Base-by-base conservation (phyloP, 2,888 invertebrate genomes). In the Drosophila phalerata region DNA sequence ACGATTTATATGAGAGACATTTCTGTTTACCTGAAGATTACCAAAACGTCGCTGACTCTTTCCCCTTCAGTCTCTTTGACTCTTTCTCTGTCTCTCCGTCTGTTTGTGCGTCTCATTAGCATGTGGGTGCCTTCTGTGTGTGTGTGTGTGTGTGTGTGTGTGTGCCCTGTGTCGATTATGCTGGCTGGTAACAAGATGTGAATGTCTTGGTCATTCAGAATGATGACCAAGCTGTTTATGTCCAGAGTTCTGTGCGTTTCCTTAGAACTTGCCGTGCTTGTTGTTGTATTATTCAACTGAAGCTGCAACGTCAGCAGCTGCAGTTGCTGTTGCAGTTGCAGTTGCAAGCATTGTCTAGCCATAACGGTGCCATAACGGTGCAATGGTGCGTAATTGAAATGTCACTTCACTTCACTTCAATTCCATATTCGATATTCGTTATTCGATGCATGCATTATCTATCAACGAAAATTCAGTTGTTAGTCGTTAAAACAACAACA, bases 41-140 rank as follows among this genome's bases (percentile, higher is more conserved):
- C 69, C n/a, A 34, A 63, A 25, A 48, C 48, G 25, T 28, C 30
- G 40, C 13, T 40, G 15, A 13, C 25, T 30, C n/a, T 28, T 22
- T 19, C 28, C 8, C 15, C 3, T 43, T 25, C 40, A 22, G 25
- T 8, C 43, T 37, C 15, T 8, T 25, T 38, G 17, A 43, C 28
- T 22, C 34, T 40, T 48, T 40, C 32, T 13, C 10, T 9, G 55
- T 32, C 22, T 43, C 17, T 64, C 32, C 56, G 45, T 19, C 32
- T 69, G 67, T 78, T 68, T 81, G 71, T 58, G 51, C 67, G 42
- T 70, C 77, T 85, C 72, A 84, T 82, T 85, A 83, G 71, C 85
- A 77, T 85, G 81, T 84, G 84, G 80, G 83, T 75, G 81, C 63
- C 42, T 34, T 25, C 4, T 40, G 63, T 52, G 43, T 32, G 5